Conservation (phyloP, 2,888 invertebrate species). For the Spilarctia lutea region DNA sequence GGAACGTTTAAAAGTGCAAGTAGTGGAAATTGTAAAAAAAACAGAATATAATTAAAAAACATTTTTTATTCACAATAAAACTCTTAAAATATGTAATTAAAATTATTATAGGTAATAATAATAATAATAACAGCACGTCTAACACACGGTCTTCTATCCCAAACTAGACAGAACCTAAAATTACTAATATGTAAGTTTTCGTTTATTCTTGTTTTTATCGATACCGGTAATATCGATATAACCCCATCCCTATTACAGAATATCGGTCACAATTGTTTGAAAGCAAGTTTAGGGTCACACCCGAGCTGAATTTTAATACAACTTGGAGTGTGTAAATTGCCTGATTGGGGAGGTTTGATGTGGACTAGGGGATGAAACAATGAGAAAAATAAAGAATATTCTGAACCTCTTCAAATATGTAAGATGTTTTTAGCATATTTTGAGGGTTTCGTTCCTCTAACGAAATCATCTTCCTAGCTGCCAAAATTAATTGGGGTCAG, state of each 20-base stretch:
- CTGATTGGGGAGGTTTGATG: background rate
- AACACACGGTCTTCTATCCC: too few relatives aligned
- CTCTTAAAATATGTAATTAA: background rate
- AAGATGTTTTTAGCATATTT: background rate
- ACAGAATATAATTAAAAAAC: background rate
- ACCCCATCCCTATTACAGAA: background rate
- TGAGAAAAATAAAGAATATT: background rate
- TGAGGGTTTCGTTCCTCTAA: too few relatives aligned
- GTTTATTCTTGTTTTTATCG: background rate
- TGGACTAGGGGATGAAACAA: background rate
- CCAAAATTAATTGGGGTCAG: too few relatives aligned
- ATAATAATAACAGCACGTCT: too few relatives aligned
- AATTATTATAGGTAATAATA: too few relatives aligned
- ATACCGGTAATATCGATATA: background rate
- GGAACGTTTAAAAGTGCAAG: background rate
- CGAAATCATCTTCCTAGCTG: too few relatives aligned
- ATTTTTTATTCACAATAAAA: background rate
- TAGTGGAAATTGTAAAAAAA: background rate
- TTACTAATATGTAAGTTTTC: background rate
- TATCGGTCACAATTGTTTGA: constrained; percentile 8
- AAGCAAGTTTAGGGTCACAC: constrained; percentile 12
- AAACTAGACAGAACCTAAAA: too few relatives aligned
- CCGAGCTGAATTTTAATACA: constrained; percentile 6
- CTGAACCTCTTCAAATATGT: background rate
- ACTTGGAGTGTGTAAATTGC: constrained; percentile 7